Base-by-base conservation (phyloP, 2,797 vertebrate species). In the Tenualosa ilisha region DNA sequence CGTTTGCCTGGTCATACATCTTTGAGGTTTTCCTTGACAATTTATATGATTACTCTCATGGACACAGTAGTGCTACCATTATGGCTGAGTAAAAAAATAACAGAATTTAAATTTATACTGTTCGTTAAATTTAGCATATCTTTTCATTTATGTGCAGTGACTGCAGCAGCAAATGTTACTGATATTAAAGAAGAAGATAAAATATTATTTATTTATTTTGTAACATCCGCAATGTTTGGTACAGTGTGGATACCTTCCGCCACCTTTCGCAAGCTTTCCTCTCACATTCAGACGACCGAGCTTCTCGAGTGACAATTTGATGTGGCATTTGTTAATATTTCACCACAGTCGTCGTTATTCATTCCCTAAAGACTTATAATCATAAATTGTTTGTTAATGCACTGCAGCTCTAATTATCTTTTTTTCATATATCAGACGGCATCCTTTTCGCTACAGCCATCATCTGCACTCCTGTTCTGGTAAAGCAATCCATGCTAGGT, bases 201-300 rank as follows among this genome's bases (percentile, higher is more conserved):
- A 86, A 82, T 81, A 92, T 93, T 93, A 94, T 94, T 94, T 95
- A 94, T 94, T 95, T 95, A 94, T 94, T 94, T 89, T 13, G 75
- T 91, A 95, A 93, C 92, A 95, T 94, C 95, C 95, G 95, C 95
- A 96, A 95, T 93, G 92, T 95, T 95, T 94, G 93, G 91, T 91
- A 88, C 86, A 83, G 91, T 91, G 89, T 91, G 89, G 90, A 90
- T 92, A 91, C 85, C 92, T 92, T 90, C 91, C 81, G 86, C 87
- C 91, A 89, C 92, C 91, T 89, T 87, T 89, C 91, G 85, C 86
- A 87, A 83, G 82, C 83, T 84, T 92, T 82, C 92, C 88, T 89
- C 86, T 88, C 79, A 89, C 87, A 89, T 90, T 85, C 86, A 84
- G 91, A 84, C 84, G 82, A 56, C 75, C 85, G 83, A 85, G 75